Base-by-base conservation (phyloP, 2,113 vertebrate species). In the Poeciliopsis turrubarensis region DNA sequence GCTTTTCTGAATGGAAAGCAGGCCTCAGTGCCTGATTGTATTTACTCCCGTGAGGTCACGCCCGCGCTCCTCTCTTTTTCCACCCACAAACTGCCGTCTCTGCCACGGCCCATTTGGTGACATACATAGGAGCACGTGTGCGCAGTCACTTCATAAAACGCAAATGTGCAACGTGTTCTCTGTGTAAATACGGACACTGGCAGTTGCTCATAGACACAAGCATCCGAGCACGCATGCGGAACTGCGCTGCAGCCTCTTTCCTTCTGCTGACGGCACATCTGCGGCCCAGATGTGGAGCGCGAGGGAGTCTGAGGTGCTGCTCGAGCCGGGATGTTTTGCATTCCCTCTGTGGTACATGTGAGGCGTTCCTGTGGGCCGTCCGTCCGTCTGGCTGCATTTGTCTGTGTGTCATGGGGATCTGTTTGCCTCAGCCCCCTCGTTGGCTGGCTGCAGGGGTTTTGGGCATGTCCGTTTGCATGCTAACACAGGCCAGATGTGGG, bases 311-410 rank as follows among this genome's bases (percentile, higher is more conserved):
- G 81, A 87, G 77, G 77, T 82, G 88, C 84, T 82, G 80, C 83
- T 71, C 84, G 73, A 75, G 32, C 29, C 85, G 88, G 89, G 88
- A 91, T 93, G 90, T 92, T 91, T 91, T 92, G 90, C 82, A 86
- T 90, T 88, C 89, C 74, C 89, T 60, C 72, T 65, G 82, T 82
- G 86, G 91, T 89, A 79, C 82, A 87, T 82, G 82, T 87, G 89
- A 89, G 85, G 88, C 81, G 90, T 88, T 90, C 81, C 89, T 86
- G 82, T 65, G 84, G 85, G 80, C 82, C 66, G 77, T 83, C 80
- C 66, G 77, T 83, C 80, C 75, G 75, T 89, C 89, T 87, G 86
- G 75, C 75, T 80, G 80, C 82, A 73, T 84, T 81, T 81, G 86
- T 30, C 89, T 73, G 75, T 79, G 81, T 86, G 85, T 92, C 86